These are phyloP conservation scores for Ceyx margarethae DNA, from an alignment of 2,113 vertebrate genomes.

Conservation along the genomic window DNA sequence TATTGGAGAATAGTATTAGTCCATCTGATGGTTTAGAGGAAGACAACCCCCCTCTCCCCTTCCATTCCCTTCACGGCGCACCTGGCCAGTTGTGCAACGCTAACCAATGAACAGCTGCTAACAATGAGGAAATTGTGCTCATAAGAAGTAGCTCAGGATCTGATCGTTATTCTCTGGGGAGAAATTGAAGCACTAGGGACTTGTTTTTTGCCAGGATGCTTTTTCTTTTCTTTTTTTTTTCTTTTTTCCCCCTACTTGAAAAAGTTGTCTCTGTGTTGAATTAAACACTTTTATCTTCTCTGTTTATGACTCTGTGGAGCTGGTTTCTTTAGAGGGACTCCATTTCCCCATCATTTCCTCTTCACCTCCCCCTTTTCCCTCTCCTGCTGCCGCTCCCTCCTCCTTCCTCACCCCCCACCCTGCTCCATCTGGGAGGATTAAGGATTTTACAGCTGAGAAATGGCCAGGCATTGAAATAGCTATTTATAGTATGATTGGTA, in stretches of 20 bases:
- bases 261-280: conserved; percentile 61
- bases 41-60: conserved; percentile 50
- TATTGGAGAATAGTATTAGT: neutral
- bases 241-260: neutral
- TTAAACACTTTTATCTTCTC: conserved; percentile 52
- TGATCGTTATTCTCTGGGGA: conserved; percentile 65
- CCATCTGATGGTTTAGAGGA: conserved; percentile 36
- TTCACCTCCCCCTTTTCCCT: neutral
- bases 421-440: conserved; percentile 22
- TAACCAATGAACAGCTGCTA: conserved; percentile 77
- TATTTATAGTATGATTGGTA: conserved; percentile 18
- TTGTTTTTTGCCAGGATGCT: conserved; percentile 63
- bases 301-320: conserved; percentile 28
- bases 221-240: neutral
- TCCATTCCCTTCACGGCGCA: conserved; percentile 37
- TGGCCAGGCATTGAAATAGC: neutral
- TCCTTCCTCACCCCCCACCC: too few relatives aligned
- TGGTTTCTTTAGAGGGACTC: conserved; percentile 32
- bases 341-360: conserved; percentile 31
- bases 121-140: conserved; percentile 78
- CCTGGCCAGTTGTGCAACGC: conserved; percentile 77
- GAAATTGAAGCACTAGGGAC: conserved; percentile 54
- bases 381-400: neutral
- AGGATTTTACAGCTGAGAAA: conserved; percentile 34
- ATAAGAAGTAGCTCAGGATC: conserved; percentile 70